A percentile compares a stretch with the other conserved stretches of the same genome.
phyloP scores from a whole-genome alignment of 2,797 vertebrate genomes.

The Amniataba percoides region DNA sequence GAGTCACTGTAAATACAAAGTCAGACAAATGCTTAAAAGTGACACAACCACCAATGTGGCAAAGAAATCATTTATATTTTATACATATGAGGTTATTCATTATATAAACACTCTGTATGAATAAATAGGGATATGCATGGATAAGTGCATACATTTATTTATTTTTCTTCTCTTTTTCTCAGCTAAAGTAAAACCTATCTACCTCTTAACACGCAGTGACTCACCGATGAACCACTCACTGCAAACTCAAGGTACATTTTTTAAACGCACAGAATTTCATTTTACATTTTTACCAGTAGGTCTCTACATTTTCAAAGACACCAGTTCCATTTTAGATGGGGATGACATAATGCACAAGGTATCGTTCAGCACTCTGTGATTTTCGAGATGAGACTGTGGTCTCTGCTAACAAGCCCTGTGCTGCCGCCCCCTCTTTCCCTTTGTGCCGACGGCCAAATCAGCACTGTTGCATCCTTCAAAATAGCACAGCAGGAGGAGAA shows the following conservation, averaged over 20 bases:
- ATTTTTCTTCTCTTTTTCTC: too few relatives aligned
- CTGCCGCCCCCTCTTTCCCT: constrained; percentile 39
- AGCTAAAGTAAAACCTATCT: neutral
- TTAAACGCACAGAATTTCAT: neutral
- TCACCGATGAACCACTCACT: neutral
- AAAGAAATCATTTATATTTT: too few relatives aligned
- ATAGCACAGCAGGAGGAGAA: constrained; percentile 63
- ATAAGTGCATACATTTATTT: too few relatives aligned
- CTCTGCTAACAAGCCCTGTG: constrained; percentile 54
- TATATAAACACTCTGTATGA: neutral
- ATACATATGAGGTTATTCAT: neutral
- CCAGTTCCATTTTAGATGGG: constrained; percentile 1
- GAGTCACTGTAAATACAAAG: neutral
- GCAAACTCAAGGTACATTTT: neutral
- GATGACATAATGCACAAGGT: constrained; percentile 1
- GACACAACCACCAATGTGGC: neutral
- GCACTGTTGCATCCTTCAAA: constrained; percentile 73
- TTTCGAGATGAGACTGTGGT: constrained; percentile 45
- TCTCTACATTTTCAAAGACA: neutral
- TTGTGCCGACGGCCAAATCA: constrained; percentile 67
- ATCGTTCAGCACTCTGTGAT: constrained; percentile 9
- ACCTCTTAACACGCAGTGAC: neutral
- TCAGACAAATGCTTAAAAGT: neutral
- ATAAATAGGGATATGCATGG: too few relatives aligned
- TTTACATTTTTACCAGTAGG: neutral